Percentiles rank a stretch among this genome's conserved stretches.
Evolutionary conservation across 2,113 vertebrate species (phyloP).

Genomic region (Picathartes gymnocephalus): DNA sequence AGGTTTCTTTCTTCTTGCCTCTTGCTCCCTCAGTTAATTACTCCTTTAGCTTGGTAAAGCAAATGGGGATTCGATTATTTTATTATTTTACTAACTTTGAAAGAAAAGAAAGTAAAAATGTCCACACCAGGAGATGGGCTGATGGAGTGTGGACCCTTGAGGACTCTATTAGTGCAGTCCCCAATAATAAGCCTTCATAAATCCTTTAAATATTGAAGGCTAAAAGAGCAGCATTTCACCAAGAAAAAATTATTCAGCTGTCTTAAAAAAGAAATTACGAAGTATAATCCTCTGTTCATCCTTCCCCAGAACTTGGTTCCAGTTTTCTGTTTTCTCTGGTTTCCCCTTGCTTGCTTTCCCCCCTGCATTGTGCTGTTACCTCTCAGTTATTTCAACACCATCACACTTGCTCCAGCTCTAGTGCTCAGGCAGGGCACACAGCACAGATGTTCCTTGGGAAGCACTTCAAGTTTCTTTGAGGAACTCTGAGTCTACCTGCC

Average conservation of each 20-base stretch:
- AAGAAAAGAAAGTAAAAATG: not conserved
- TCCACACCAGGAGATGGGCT: not conserved
- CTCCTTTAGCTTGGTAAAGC: not conserved
- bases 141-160: not conserved
- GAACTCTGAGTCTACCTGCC: not conserved
- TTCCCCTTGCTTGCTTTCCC: not conserved
- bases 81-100: not conserved
- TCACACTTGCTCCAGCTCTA: not conserved
- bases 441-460: not conserved
- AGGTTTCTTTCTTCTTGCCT: not conserved
- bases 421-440: not conserved
- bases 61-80: not conserved
- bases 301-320: not conserved
- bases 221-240: not conserved
- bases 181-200: not conserved
- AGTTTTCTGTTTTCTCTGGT: not conserved
- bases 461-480: not conserved
- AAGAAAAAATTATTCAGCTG: not conserved
- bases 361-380: rapidly evolving
- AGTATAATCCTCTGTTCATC: not conserved
- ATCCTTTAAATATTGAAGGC: not conserved
- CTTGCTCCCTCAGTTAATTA: slow-evolving; percentile 28
- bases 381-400: not conserved
- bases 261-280: not conserved
- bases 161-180: not conserved